Evolutionary conservation across 2,888 invertebrate genomes (phyloP).

Genomic region (Therioaphis trifolii): DNA sequence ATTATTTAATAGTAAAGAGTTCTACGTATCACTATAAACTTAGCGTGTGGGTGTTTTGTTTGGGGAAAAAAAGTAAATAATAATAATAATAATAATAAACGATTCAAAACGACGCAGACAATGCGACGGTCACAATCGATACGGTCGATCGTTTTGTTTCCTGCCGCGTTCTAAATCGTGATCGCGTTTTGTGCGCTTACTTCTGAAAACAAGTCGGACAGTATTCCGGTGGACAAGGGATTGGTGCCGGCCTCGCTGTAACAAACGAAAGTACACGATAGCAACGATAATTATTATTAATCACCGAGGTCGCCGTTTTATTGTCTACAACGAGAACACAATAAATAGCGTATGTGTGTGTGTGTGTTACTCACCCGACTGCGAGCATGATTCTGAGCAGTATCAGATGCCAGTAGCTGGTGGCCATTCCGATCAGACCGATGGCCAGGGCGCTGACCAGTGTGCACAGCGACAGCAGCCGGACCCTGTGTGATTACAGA

Average conservation of each 20-base stretch:
- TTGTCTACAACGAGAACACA: no score
- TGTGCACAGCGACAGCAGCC: conserved; percentile 81
- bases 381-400: conserved; percentile 87
- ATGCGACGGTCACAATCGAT: neutral
- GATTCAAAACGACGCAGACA: neutral
- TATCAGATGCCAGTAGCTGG: conserved; percentile 90
- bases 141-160: neutral
- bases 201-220: conserved; percentile 67
- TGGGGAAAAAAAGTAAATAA: no score
- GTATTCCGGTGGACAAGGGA: conserved; percentile 81
- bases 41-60: no score
- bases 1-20: no score
- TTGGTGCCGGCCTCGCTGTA: conserved; percentile 86
- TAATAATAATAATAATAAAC: neutral
- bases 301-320: conserved; percentile 38
- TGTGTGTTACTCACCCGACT: conserved; percentile 74
- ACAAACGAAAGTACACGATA: conserved; percentile 62
- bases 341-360: no score
- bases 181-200: conserved; percentile 64
- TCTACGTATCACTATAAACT: no score
- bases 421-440: conserved; percentile 84
- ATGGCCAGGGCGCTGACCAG: conserved; percentile 85
- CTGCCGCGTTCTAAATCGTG: conserved; percentile 5
- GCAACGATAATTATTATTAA: conserved; percentile 42
- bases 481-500: conserved; percentile 73